Evolutionary conservation across 2,888 invertebrate species (phyloP), one percentile per base, ranked within the genome.

Genomic region (Chaitophorus viminalis): DNA sequence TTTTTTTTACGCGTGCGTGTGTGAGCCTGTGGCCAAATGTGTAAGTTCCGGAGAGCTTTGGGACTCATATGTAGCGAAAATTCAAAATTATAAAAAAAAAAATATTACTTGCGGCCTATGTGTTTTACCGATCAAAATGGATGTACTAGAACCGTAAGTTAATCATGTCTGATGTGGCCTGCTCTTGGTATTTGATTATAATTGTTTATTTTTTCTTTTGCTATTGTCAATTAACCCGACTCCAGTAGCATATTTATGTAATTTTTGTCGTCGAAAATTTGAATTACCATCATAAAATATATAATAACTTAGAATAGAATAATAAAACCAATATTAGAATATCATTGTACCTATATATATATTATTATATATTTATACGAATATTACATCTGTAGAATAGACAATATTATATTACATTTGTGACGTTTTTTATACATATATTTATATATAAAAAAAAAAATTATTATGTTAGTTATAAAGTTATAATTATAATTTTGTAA

Each of bases 61-160:
- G 87, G 87, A 81, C 87, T 87, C 46, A 17, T 46, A 46, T 87
- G 79, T 81, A 87, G 87, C 60, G 81, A 81, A 79, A 79, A 79
- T 85, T 52, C 70, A 72, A 60, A n/a, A n/a, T n/a, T n/a, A n/a
- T n/a, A 77, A 25, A 79, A 74, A 31, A 76, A 46, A 72, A 77
- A 25, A 79, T 60, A 25, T 72, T 74, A 65, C 87, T 87, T 54
- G 87, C 81, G 81, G 79, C 87, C 87, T 60, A 65, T 60, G 81
- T 81, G 81, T 81, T 81, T 60, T 60, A 79, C 81, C 87, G 74
- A 87, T 39, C 87, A 46, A 87, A 87, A 65, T 81, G 87, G 87
- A 87, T 74, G 60, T 74, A 33, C 87, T 87, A 87, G 87, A 87
- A 87, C 87, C 78, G 87, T 87, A 87, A 87, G 87, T 87, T 60